Evolutionary conservation across 2,888 invertebrate genomes (phyloP).

Genomic region (Nycteola revayana): DNA sequence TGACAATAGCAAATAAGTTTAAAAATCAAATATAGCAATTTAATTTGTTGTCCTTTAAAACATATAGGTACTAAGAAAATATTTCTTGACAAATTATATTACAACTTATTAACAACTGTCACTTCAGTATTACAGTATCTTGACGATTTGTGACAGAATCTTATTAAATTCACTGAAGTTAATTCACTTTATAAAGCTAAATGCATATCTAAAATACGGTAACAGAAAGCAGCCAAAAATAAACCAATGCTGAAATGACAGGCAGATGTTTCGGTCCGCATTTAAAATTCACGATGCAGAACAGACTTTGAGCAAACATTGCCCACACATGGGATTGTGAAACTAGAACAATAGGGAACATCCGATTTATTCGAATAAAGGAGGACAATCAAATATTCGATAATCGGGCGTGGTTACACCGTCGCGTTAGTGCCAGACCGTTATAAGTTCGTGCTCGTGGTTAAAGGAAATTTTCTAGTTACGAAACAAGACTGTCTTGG

Average conservation of each 20-base stretch:
- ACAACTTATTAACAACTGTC: too few species aligned
- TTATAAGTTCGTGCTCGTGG: too few species aligned
- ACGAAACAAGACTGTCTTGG: too few species aligned
- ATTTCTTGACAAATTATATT: too few species aligned
- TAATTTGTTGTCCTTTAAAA: too few species aligned
- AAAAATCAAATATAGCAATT: too few species aligned
- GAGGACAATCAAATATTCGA: slow-evolving; percentile 5
- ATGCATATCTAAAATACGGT: slow-evolving; percentile 32
- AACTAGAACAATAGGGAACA: slow-evolving; percentile 29
- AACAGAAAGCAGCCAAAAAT: slow-evolving; percentile 36
- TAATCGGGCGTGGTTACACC: background rate
- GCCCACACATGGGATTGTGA: slow-evolving; percentile 24
- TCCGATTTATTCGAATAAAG: slow-evolving; percentile 3
- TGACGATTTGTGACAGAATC: too few species aligned
- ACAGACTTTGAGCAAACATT: slow-evolving; percentile 35
- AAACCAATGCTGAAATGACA: slow-evolving; percentile 35
- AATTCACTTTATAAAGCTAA: slow-evolving; percentile 1
- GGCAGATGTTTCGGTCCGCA: slow-evolving; percentile 41
- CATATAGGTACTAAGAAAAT: too few species aligned
- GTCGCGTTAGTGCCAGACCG: background rate
- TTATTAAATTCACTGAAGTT: background rate
- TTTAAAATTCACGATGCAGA: slow-evolving; percentile 43
- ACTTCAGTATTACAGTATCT: too few species aligned
- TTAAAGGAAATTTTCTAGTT: too few species aligned
- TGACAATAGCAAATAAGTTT: too few species aligned